These are phyloP conservation scores for Lampris megalopsis DNA, from an alignment of 2,113 vertebrate species.

Conservation along the genomic window DNA sequence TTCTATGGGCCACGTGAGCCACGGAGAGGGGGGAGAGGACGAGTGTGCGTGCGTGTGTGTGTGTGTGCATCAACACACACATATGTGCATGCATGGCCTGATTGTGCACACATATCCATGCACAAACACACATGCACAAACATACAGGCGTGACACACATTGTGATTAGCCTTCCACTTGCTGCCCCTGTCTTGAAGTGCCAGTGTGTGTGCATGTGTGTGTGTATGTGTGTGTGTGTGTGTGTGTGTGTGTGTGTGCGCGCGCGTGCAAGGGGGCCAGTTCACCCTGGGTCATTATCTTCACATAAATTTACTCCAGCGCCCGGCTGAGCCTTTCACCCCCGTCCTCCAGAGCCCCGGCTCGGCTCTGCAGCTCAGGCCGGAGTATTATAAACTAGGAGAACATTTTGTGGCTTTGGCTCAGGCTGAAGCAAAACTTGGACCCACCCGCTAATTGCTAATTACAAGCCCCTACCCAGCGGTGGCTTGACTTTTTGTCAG, in stretches of 20 bases:
- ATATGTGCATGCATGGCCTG: slow-evolving; percentile 6
- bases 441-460: slow-evolving; percentile 86
- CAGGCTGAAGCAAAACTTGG: slow-evolving; percentile 80
- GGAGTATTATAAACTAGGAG: slow-evolving; percentile 81
- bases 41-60: slow-evolving; percentile 28
- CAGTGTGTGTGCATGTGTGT: slow-evolving; percentile 40
- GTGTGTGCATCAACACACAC: background rate
- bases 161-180: slow-evolving; percentile 67
- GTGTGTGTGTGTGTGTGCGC: no score
- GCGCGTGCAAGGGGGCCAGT: slow-evolving; percentile 36
- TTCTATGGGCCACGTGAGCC: slow-evolving; percentile 63
- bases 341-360: slow-evolving; percentile 63
- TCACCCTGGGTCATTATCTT: slow-evolving; percentile 74
- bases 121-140: slow-evolving; percentile 6
- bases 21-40: slow-evolving; percentile 53
- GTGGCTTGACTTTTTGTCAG: slow-evolving; percentile 82
- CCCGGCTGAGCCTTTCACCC: slow-evolving; percentile 61
- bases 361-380: slow-evolving; percentile 71
- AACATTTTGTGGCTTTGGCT: slow-evolving; percentile 87
- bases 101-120: slow-evolving; percentile 14
- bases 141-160: background rate
- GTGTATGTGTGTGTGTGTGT: no score
- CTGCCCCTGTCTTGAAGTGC: slow-evolving; percentile 62
- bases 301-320: slow-evolving; percentile 75
- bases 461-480: slow-evolving; percentile 84